A percentile compares a stretch with the other conserved stretches of the same genome.
Evolutionary conservation across 1,140 invertebrate genomes (phyloP).

Genomic region (Lamellibrachia luymesi): DNA sequence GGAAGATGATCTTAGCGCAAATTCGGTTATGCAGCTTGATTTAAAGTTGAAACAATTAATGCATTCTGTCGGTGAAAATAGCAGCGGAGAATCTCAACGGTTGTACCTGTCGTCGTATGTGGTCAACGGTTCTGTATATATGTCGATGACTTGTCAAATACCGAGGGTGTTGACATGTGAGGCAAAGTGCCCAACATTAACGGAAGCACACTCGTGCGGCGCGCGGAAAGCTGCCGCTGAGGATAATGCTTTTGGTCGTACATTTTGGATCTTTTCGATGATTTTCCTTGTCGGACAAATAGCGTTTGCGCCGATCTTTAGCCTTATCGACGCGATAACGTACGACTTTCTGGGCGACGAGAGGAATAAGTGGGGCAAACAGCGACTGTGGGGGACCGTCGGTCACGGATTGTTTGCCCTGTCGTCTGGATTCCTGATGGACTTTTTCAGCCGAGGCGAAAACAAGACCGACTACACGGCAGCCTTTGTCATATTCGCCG

Average conservation of each 20-base stretch:
- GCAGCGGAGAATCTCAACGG: neutral
- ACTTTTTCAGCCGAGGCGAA: conserved; percentile 28
- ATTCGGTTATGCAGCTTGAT: neutral
- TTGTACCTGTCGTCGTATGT: neutral
- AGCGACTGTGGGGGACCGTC: conserved; percentile 63
- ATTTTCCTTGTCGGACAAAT: conserved; percentile 34
- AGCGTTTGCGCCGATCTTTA: conserved; percentile 30
- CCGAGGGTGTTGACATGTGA: neutral
- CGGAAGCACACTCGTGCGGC: neutral
- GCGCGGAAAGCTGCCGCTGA: neutral
- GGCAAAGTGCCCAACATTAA: neutral
- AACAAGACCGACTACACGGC: conserved; percentile 19
- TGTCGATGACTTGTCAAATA: neutral
- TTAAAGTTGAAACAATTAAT: neutral
- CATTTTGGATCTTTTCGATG: conserved; percentile 39
- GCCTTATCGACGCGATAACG: conserved; percentile 37
- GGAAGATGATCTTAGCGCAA: neutral
- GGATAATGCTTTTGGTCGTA: conserved; percentile 11
- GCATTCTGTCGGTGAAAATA: neutral
- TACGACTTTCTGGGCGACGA: conserved; percentile 35
- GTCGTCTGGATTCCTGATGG: conserved; percentile 43
- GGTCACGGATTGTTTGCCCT: conserved; percentile 38
- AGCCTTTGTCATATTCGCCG: conserved; percentile 33
- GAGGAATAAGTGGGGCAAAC: conserved; percentile 68
- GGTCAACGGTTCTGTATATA: neutral